Percentiles rank a stretch among this genome's conserved stretches.
These are phyloP conservation scores for Perdita meconis DNA, from an alignment of 2,888 invertebrate species.

Conservation along the genomic window DNA sequence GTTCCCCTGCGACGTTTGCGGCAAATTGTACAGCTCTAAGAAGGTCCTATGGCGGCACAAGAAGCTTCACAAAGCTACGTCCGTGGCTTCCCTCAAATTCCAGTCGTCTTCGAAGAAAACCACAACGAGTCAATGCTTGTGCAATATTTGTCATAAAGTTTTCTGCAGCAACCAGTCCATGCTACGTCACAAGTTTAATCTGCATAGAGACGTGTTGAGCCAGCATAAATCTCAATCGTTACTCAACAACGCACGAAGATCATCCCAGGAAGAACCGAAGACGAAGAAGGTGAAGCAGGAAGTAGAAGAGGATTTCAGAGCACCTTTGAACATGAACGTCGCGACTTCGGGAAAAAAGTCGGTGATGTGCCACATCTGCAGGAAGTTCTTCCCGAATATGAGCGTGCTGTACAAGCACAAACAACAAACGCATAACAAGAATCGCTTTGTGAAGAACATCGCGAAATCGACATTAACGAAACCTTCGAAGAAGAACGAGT, in stretches of 20 bases:
- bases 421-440: constrained; percentile 85
- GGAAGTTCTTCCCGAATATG: constrained; percentile 87
- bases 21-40: constrained; percentile 87
- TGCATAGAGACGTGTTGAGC: constrained; percentile 40
- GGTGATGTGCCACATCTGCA: constrained; percentile 87
- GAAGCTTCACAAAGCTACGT: constrained; percentile 83
- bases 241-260: constrained; percentile 15
- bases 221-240: not conserved
- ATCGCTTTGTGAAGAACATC: constrained; percentile 77
- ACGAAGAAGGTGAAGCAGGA: constrained; percentile 49
- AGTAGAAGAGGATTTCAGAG: constrained; percentile 11
- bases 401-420: constrained; percentile 88
- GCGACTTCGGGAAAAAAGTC: constrained; percentile 71
- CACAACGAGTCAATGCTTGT: constrained; percentile 60
- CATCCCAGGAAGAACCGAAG: constrained; percentile 42
- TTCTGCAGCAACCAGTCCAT: constrained; percentile 83
- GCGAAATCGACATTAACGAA: not conserved
- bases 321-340: constrained; percentile 10
- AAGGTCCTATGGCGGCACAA: constrained; percentile 87
- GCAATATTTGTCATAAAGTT: constrained; percentile 83
- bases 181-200: constrained; percentile 58
- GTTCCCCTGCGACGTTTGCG: constrained; percentile 88
- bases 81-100: constrained; percentile 59
- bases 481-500: constrained; percentile 66
- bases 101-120: constrained; percentile 66